Conservation (phyloP, 1,140 invertebrate species). For the Mycetomoellerius zeteki region DNA sequence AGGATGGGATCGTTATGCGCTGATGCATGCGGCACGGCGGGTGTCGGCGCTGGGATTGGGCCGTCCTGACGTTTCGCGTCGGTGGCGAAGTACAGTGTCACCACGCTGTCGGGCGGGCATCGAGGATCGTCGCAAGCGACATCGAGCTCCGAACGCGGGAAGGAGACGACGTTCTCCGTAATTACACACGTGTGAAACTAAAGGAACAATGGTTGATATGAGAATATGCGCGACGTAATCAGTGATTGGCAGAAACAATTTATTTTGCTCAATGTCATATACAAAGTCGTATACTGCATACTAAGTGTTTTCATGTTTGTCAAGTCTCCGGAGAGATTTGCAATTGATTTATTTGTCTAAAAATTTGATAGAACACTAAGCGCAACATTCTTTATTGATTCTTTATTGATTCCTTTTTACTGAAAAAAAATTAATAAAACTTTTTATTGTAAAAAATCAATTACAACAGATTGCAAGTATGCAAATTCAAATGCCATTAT, state of each 20-base stretch:
- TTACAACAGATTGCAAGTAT: neutral
- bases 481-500: constrained; percentile 1
- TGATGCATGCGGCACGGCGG: constrained; percentile 89
- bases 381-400: neutral
- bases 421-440: too few species aligned
- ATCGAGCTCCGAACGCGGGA: constrained; percentile 95
- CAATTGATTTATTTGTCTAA: neutral
- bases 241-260: neutral
- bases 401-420: too few species aligned
- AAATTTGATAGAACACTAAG: neutral
- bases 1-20: constrained; percentile 91
- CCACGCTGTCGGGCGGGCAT: constrained; percentile 92
- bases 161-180: constrained; percentile 93
- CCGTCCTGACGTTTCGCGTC: constrained; percentile 87
- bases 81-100: constrained; percentile 93
- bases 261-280: neutral
- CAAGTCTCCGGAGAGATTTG: neutral
- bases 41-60: constrained; percentile 90
- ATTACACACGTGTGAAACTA: constrained; percentile 98
- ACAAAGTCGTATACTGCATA: neutral
- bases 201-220: constrained; percentile 80
- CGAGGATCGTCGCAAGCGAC: constrained; percentile 91
- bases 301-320: neutral
- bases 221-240: constrained; percentile 31
- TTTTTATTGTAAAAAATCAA: neutral